Evolutionary conservation across 35 echinoderm and acorn worm species (phyloP), one percentile per base, ranked within the genome.

Genomic region (Eucidaris tribuloides): DNA sequence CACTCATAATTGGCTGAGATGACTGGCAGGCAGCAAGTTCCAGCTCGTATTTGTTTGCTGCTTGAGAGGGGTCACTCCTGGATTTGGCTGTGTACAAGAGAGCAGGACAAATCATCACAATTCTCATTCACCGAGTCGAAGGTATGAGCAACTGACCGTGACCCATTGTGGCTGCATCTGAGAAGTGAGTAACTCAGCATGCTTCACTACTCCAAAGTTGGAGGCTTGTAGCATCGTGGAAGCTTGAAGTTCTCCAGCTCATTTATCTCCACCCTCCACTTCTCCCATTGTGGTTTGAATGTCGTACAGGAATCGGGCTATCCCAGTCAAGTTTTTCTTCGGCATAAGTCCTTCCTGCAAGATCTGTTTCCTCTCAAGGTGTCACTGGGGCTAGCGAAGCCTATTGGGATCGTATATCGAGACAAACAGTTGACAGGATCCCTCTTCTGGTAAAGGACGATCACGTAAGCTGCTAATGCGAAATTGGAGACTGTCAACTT

Each of bases 261-360:
- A 27, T 6, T 35, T 4, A 79, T 17, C 17, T 86, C 89, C 28
- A 17, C 1, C 5, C 1, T n/a, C 86, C 59, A 89, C 13, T 33
- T 52, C 25, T 63, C 66, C 86, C 55, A 83, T 39, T 83, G 42
- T 43, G 9, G 6, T 15, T 3, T 5, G 30, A n/a, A 31, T 13
- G 6, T 46, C 20, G 1, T 25, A n/a, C 63, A 14, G 59, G 61
- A 9, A 84, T 84, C 24, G 60, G 36, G 37, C 49, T 27, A 79
- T 91, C 81, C 88, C 88, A 85, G 20, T 59, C 70, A n/a, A 91
- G 19, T 18, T 85, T n/a, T 80, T 55, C 59, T 20, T 38, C 82
- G 37, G 49, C 90, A 81, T 13, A 92, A n/a, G 24, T 33, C 89
- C 70, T 85, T 81, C n/a, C 70, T 85, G 89, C n/a, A 92, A 92